Percentiles rank a stretch among this genome's conserved stretches.
Conservation (phyloP, 2,113 vertebrate genomes). For the Lutjanus erythropterus region DNA sequence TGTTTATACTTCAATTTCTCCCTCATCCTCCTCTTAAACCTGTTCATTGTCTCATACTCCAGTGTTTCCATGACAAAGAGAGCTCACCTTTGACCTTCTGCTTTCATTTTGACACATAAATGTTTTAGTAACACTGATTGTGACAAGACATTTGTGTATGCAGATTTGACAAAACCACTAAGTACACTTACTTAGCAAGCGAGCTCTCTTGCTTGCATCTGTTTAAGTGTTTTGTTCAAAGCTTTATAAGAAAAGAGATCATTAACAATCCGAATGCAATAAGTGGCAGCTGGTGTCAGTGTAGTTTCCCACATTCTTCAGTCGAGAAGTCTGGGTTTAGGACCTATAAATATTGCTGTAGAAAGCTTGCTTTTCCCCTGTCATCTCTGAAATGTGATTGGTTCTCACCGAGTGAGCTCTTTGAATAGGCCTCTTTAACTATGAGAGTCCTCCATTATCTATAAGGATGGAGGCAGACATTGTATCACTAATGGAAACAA, state of each 20-base stretch:
- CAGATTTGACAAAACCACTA: no score
- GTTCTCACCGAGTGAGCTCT: slow-evolving; percentile 8
- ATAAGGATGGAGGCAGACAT: slow-evolving; percentile 22
- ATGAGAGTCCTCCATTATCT: slow-evolving; percentile 30
- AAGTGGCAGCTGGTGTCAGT: background rate
- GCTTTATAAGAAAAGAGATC: background rate
- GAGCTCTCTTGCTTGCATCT: background rate
- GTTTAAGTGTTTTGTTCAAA: background rate
- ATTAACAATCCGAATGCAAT: background rate
- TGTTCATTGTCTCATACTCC: background rate
- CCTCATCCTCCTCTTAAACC: background rate
- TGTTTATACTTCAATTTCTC: background rate
- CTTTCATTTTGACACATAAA: background rate
- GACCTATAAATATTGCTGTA: background rate
- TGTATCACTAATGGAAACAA: slow-evolving; percentile 42
- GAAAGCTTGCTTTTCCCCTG: background rate
- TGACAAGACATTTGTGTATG: background rate
- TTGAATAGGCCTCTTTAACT: slow-evolving; percentile 11
- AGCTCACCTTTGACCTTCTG: background rate
- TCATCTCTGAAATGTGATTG: slow-evolving; percentile 27
- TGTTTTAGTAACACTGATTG: background rate
- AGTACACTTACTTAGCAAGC: no score
- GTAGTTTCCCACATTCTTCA: background rate
- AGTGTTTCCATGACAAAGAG: background rate
- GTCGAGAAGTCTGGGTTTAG: background rate